Evolutionary conservation across 2,888 invertebrate species (phyloP), one percentile per base, ranked within the genome.

Genomic region (Chloroclysta siterata): DNA sequence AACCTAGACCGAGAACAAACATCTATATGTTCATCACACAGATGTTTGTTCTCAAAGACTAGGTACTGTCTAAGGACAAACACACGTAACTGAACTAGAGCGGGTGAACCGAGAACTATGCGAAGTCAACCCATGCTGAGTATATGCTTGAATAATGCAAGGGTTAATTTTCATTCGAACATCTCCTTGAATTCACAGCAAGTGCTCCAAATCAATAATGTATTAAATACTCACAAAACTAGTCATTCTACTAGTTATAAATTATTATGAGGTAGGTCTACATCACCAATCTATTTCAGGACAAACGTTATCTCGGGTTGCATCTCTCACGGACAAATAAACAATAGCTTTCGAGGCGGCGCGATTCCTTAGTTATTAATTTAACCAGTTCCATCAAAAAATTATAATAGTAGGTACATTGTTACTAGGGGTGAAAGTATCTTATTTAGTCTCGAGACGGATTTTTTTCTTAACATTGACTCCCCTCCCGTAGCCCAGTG

Each of bases 161-260:
- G 29, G 22, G 29, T 51, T 54, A 50, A 63, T 63, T 53, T 58
- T 53, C 48, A 58, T 53, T 46, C 53, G 42, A 50, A 54, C 54
- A 17, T 17, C 46, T 46, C 46, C 22, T 22, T 22, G 46, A 46
- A 10, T 46, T 17, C 46, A 46, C 46, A 46, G 17, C 46, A 46
- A 14, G 42, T 14, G 8, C n/a, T 14, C 42, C 11, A 46, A 46
- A 46, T 46, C 46, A 17, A 17, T 46, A 17, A 17, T 10, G 17
- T 17, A 46, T 7, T 15, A 44, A 44, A 3, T 41, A n/a, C n/a
- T n/a, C 8, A 44, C 44, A 44, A 2, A 15, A 15, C n/a, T 8
- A 39, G 36, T 39, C 36, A 39, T 39, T 39, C 36, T 10, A 39
- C 36, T 39, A 39, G 36, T 2, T 11, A 10, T 39, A 39, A 10